Evolutionary conservation across 2,797 vertebrate species (phyloP), one percentile per base, ranked within the genome.

Genomic region (Micrastur ruficollis): DNA sequence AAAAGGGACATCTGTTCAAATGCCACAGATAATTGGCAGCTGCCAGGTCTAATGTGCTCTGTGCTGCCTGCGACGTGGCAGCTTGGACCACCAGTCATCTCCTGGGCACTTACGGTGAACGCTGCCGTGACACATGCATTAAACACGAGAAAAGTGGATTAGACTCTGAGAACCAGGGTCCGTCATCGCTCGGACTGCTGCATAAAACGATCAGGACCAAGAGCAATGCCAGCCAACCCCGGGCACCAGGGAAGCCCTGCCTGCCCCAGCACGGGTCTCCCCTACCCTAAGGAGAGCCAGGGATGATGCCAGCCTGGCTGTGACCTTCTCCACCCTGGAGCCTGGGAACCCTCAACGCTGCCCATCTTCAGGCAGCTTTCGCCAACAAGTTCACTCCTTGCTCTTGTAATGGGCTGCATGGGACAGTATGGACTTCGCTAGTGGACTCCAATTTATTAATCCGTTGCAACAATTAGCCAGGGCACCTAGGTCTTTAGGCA

Each of bases 391-490:
- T 66, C 71, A 47, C 67, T 44, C 66, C 93, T 76, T 52, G 73
- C 80, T 96, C 75, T 91, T 89, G 88, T 91, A 89, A 96, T 59
- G 82, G 93, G 62, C 87, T 92, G 53, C 55, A 14, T 38, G 46
- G 83, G 74, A 73, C 82, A 67, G 3, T 34, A 59, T 52, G 95
- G 95, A 91, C 92, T 88, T 59, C 38, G 36, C 19, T 85, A 92
- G 89, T 34, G 78, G 59, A 38, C 81, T 97, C 93, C 95, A 93
- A 67, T 61, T 97, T 95, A 95, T 97, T 97, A 98, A 97, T 95
- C 95, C 96, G 71, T 92, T 96, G 87, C 96, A 97, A 94, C 95
- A 98, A 97, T 97, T 97, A 98, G 92, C 47, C 83, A 62, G 23
- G 76, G 79, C 0, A 31, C 89, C 56, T 79, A 79, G 82, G 82